Conservation (phyloP, 2,888 invertebrate species). For the Tridacna crocea region DNA sequence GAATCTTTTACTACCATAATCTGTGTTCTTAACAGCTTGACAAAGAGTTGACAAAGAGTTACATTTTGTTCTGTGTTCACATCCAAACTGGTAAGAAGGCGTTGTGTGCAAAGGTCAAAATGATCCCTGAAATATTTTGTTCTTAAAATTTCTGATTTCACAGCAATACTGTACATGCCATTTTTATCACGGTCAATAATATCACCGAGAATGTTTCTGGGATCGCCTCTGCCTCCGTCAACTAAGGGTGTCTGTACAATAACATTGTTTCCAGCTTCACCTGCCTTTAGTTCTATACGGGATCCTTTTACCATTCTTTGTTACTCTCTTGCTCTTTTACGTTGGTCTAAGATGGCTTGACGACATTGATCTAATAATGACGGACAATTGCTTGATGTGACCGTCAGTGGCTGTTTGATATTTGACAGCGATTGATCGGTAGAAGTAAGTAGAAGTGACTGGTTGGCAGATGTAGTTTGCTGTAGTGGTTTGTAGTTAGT, state of each 20-base stretch:
- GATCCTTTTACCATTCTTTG: constrained; percentile 26
- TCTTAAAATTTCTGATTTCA: constrained; percentile 8
- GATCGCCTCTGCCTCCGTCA: constrained; percentile 24
- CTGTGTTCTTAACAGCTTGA: too few relatives aligned
- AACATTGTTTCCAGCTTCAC: constrained; percentile 20
- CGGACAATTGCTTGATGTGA: too few relatives aligned
- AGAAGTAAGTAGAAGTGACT: too few relatives aligned
- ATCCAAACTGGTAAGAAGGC: constrained; percentile 3
- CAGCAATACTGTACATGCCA: constrained; percentile 21
- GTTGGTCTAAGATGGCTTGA: too few relatives aligned
- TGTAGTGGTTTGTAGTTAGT: too few relatives aligned
- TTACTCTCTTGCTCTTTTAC: too few relatives aligned
- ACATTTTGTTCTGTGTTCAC: constrained; percentile 1
- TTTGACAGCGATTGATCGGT: too few relatives aligned
- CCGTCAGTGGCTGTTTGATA: too few relatives aligned
- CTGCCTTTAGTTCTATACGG: constrained; percentile 18
- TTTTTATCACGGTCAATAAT: constrained; percentile 21
- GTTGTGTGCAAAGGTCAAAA: constrained; percentile 20
- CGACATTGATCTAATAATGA: too few relatives aligned
- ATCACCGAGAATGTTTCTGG: constrained; percentile 17
- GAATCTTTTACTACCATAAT: too few relatives aligned
- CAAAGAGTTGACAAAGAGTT: too few relatives aligned
- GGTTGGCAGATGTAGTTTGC: too few relatives aligned
- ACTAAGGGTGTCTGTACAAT: constrained; percentile 24
- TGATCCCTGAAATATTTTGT: constrained; percentile 19